These are phyloP conservation scores for Drosophila lini DNA, from an alignment of 1,140 invertebrate species.

Conservation along the genomic window DNA sequence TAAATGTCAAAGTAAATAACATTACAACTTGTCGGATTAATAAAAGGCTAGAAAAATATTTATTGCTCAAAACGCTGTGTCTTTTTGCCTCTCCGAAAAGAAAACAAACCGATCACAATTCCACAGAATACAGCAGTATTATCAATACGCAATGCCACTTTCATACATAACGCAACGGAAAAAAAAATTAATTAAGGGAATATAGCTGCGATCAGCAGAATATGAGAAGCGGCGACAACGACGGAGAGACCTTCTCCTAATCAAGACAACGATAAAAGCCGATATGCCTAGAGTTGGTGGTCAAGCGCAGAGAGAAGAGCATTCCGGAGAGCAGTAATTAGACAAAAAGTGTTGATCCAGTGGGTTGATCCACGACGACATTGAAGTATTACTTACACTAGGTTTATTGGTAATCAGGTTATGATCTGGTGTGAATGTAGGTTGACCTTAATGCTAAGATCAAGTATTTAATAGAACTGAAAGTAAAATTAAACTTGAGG, in stretches of 20 bases:
- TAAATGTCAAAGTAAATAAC: constrained; percentile 23
- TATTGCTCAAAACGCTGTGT: background rate
- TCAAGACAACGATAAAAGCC: constrained; percentile 74
- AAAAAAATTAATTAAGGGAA: constrained; percentile 78
- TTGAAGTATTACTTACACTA: constrained; percentile 50
- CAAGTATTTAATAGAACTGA: background rate
- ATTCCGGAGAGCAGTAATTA: constrained; percentile 55
- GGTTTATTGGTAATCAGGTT: constrained; percentile 1
- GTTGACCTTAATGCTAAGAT: background rate
- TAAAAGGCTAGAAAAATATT: background rate
- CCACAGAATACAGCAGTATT: constrained; percentile 5
- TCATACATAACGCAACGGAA: constrained; percentile 40
- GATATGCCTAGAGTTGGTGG: constrained; percentile 53
- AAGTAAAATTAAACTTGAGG: background rate
- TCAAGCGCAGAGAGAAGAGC: constrained; percentile 49
- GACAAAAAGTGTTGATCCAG: constrained; percentile 66
- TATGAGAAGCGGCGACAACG: constrained; percentile 52
- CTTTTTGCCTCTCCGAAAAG: background rate
- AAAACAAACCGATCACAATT: constrained; percentile 2
- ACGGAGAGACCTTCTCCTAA: constrained; percentile 72
- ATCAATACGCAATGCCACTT: constrained; percentile 42
- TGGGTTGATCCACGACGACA: constrained; percentile 46
- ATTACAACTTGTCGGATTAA: background rate
- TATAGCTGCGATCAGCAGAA: constrained; percentile 81
- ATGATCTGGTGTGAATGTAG: too few species aligned